phyloP scores from a whole-genome alignment of 2,888 invertebrate genomes.

The Agonopterix heracliana region DNA sequence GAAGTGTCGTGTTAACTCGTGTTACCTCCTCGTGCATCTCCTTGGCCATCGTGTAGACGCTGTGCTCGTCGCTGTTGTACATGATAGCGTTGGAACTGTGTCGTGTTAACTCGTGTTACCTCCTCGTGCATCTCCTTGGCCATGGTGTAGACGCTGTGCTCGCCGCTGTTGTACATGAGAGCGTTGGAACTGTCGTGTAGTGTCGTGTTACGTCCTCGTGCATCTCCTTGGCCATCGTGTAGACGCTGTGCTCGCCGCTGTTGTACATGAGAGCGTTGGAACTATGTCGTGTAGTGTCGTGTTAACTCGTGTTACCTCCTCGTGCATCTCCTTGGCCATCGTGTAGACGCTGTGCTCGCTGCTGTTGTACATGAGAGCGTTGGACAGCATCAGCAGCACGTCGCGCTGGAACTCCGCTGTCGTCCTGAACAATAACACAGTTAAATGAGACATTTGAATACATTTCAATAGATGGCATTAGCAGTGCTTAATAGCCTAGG shows the following conservation, averaged over 20 bases:
- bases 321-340: slow-evolving; percentile 90
- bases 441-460: neutral
- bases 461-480: too few relatives aligned
- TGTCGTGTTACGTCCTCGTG: slow-evolving; percentile 86
- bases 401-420: slow-evolving; percentile 92
- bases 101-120: slow-evolving; percentile 28
- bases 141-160: slow-evolving; percentile 88
- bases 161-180: slow-evolving; percentile 92
- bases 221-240: slow-evolving; percentile 89
- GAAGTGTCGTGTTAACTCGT: too few relatives aligned
- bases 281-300: too few relatives aligned
- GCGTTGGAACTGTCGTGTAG: too few relatives aligned
- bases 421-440: slow-evolving; percentile 59
- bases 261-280: slow-evolving; percentile 93
- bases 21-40: too few relatives aligned
- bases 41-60: too few relatives aligned
- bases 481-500: too few relatives aligned
- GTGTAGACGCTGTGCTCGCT: slow-evolving; percentile 87
- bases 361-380: slow-evolving; percentile 95
- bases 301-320: slow-evolving; percentile 67
- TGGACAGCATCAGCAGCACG: slow-evolving; percentile 92
- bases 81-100: too few relatives aligned
- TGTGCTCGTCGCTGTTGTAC: too few relatives aligned
- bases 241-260: slow-evolving; percentile 87
- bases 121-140: slow-evolving; percentile 90